phyloP scores from a whole-genome alignment of 2,888 invertebrate species.

The Neoaliturus tenellus region DNA sequence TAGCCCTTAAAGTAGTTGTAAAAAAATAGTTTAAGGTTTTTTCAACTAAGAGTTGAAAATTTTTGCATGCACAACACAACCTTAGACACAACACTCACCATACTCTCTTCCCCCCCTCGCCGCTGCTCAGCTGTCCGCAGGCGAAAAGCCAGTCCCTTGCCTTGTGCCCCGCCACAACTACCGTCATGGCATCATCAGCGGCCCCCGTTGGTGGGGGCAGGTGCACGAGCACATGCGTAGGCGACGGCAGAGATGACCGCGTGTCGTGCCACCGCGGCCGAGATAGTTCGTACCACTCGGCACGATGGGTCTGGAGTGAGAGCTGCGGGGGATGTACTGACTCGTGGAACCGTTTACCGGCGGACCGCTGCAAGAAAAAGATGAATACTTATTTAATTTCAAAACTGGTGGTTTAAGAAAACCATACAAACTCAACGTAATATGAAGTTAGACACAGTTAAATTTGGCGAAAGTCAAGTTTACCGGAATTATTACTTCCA shows the following conservation, averaged over 20 bases:
- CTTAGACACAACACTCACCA: conserved; percentile 63
- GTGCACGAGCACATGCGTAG: conserved; percentile 67
- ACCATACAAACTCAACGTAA: too few species aligned
- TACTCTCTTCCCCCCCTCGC: conserved; percentile 56
- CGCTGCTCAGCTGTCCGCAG: conserved; percentile 58
- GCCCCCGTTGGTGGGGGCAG: conserved; percentile 71
- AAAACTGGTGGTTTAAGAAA: too few species aligned
- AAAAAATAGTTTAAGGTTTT: too few species aligned
- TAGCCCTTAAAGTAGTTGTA: too few species aligned
- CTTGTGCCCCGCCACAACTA: conserved; percentile 82
- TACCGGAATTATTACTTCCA: too few species aligned
- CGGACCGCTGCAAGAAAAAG: conserved; percentile 71
- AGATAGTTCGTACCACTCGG: conserved; percentile 75
- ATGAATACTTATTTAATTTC: too few species aligned
- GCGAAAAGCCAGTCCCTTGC: conserved; percentile 86
- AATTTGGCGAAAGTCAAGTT: too few species aligned
- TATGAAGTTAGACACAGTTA: too few species aligned
- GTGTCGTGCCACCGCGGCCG: conserved; percentile 72
- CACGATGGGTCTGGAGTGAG: conserved; percentile 69
- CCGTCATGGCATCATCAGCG: conserved; percentile 78
- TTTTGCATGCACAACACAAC: too few species aligned
- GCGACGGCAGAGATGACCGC: conserved; percentile 60
- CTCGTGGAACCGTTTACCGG: conserved; percentile 72
- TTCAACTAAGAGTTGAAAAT: too few species aligned
- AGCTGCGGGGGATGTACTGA: conserved; percentile 67